Base-by-base conservation (phyloP, 2,113 vertebrate species). In the Barbus barbus region DNA sequence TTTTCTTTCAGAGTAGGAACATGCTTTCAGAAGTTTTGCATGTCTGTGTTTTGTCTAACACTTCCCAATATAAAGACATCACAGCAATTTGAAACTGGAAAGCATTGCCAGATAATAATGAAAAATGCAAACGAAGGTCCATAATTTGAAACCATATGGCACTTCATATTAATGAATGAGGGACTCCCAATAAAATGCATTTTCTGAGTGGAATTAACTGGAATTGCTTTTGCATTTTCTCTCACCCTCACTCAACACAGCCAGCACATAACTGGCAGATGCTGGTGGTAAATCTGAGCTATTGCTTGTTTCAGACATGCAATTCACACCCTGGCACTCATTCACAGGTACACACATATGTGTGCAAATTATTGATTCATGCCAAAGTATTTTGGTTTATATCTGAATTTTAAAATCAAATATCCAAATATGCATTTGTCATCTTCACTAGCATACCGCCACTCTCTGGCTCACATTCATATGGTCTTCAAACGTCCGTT, bases 81-180 rank as follows among this genome's bases (percentile, higher is more conserved):
- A 53, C 7, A 51, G 41, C 36, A 4, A 31, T 80, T 22, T 78
- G 14, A 33, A 80, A 14, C 4, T 61, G n/a, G 16, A 24, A 63
- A 79, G 36, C 36, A 22, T 0, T 65, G 26, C 60, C 78, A 65
- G 18, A 22, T 2, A 5, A 13, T n/a, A 61, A 58, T n/a, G 44
- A 61, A 80, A 61, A 46, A 73, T 65, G 22, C 72, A 72, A 77
- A 69, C 76, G 84, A 69, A 36, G 24, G 77, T 20, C 61, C 78
- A 76, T 56, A 61, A 85, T 41, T 46, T 31, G 44, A 63, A 38
- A 73, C 14, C 26, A 33, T 31, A n/a, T 46, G 20, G 58, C 69
- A 16, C 69, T 61, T 82, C 22, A 75, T 67, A 31, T 60, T 65
- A 81, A 60, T 56, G 78, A 75, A 73, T 31, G 71, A 51, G 28